Evolutionary conservation across 2,113 vertebrate genomes (phyloP).

Genomic region (Carlito syrichta): DNA sequence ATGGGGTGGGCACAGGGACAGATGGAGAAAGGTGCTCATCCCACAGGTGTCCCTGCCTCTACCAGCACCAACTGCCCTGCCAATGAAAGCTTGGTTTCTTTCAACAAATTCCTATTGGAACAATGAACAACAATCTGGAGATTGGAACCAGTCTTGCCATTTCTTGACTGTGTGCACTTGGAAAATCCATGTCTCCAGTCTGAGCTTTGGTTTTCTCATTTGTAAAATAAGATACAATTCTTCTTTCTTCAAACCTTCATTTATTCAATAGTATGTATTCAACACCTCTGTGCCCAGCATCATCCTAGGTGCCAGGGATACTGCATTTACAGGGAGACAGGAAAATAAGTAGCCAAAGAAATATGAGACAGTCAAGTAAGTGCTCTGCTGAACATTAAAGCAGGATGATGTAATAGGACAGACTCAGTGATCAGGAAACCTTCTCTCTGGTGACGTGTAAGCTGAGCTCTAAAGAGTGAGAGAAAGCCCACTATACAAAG

Average conservation of each 20-base stretch:
- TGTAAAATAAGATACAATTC: slow-evolving; percentile 24
- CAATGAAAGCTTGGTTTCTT: slow-evolving; percentile 27
- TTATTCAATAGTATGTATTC: background rate
- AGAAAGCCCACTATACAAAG: background rate
- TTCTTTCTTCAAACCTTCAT: slow-evolving; percentile 35
- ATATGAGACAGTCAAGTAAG: background rate
- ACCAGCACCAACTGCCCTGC: background rate
- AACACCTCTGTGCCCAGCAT: background rate
- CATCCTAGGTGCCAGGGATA: background rate
- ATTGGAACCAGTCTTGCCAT: background rate
- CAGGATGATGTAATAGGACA: background rate
- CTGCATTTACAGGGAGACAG: background rate
- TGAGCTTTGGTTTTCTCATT: slow-evolving; percentile 45
- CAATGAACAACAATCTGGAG: background rate
- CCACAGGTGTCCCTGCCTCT: background rate
- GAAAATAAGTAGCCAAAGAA: slow-evolving; percentile 23
- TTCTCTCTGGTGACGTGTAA: slow-evolving; percentile 29
- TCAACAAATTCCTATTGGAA: background rate
- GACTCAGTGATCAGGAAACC: background rate
- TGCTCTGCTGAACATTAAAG: background rate
- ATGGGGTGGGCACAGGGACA: background rate
- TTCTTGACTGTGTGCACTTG: slow-evolving; percentile 30
- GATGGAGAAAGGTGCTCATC: slow-evolving; percentile 14
- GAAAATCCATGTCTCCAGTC: background rate
- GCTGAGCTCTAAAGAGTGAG: slow-evolving; percentile 36